These are phyloP conservation scores for Phaenicophaeus curvirostris DNA, from an alignment of 2,797 vertebrate species.

Conservation along the genomic window DNA sequence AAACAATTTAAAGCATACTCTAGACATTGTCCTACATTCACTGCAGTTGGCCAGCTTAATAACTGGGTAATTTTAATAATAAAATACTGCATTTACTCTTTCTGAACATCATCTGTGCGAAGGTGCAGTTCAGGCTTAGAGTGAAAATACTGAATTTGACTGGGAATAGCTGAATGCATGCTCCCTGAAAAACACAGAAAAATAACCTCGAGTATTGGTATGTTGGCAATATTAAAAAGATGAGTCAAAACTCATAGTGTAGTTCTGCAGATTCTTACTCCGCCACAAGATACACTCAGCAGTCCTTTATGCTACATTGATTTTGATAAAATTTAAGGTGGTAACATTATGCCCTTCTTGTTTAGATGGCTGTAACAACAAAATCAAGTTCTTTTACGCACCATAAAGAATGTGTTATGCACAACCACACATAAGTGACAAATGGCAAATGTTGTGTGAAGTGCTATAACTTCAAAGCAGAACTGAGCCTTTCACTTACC, in stretches of 20 bases:
- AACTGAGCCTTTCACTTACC: conserved; percentile 33
- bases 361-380: background rate
- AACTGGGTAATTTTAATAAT: background rate
- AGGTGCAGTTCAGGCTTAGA: background rate
- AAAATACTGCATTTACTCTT: background rate
- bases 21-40: background rate
- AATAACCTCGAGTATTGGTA: background rate
- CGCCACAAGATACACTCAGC: background rate
- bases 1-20: background rate
- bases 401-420: background rate
- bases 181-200: background rate
- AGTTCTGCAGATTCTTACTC: background rate
- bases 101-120: background rate
- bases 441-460: background rate
- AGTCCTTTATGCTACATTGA: background rate
- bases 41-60: background rate
- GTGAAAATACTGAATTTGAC: background rate
- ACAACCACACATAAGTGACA: background rate
- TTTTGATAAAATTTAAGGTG: background rate
- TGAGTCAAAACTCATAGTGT: background rate
- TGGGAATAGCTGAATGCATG: background rate
- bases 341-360: background rate
- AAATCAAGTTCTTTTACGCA: background rate
- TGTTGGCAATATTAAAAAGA: background rate
- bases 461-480: background rate